Conservation (phyloP, 2,888 invertebrate species). For the Lissonota sp. region DNA sequence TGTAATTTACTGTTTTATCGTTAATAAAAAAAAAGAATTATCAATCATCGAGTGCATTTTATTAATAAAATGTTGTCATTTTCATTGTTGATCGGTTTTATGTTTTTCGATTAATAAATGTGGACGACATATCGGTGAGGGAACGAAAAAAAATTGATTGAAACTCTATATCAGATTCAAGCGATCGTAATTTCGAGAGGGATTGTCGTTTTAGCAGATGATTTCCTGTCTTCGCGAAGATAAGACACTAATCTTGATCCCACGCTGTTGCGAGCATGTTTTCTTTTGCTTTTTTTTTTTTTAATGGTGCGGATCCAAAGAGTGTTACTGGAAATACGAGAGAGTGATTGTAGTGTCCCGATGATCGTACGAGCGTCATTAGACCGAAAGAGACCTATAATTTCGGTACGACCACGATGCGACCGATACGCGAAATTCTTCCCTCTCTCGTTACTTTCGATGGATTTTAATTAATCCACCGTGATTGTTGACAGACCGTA, state of each 20-base stretch:
- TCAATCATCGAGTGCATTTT: too few species aligned
- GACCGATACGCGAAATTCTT: slow-evolving; percentile 61
- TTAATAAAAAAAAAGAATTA: too few species aligned
- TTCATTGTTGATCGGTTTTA: too few species aligned
- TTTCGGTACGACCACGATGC: slow-evolving; percentile 67
- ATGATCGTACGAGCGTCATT: slow-evolving; percentile 75
- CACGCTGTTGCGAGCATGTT: slow-evolving; percentile 62
- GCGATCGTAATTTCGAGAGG: not conserved
- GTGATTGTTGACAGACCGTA: slow-evolving; percentile 64
- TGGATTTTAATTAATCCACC: slow-evolving; percentile 77
- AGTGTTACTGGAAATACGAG: slow-evolving; percentile 53
- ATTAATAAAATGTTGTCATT: too few species aligned
- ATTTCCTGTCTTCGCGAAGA: slow-evolving; percentile 72
- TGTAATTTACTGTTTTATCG: too few species aligned
- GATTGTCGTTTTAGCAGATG: slow-evolving; percentile 60
- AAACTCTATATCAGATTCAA: too few species aligned
- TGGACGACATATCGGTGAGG: too few species aligned
- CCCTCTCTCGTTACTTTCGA: slow-evolving; percentile 69
- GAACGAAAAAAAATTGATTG: too few species aligned
- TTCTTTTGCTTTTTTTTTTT: too few species aligned
- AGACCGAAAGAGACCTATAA: slow-evolving; percentile 74
- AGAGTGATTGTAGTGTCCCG: slow-evolving; percentile 70
- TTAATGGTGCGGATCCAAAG: slow-evolving; percentile 46
- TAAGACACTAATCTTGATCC: slow-evolving; percentile 70
- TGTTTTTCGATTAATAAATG: too few species aligned